A percentile compares a stretch with the other conserved stretches of the same genome.
Conservation (phyloP, 2,113 vertebrate species). For the Craseonycteris thonglongyai region DNA sequence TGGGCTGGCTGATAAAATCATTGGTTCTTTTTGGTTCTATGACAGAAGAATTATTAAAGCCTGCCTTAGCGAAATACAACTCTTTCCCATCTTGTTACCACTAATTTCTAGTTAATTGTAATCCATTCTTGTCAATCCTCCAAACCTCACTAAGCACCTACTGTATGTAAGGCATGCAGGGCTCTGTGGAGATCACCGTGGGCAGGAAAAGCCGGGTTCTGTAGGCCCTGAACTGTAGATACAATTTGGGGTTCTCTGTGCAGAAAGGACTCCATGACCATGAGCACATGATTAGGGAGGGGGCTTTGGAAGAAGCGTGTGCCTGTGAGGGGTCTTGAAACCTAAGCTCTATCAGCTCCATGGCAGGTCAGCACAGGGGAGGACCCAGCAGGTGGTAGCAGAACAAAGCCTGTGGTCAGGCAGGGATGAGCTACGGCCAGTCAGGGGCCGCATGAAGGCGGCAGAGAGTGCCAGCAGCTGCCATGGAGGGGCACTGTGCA, state of each 20-base stretch:
- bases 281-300: accelerated
- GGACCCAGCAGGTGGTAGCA: too few species aligned
- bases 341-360: neutral
- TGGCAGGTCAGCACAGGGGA: neutral
- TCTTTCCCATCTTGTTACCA: neutral
- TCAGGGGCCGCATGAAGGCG: too few species aligned
- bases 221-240: neutral
- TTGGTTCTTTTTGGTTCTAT: neutral
- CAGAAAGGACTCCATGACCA: neutral
- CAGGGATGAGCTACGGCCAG: neutral
- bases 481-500: neutral
- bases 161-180: neutral
- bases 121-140: neutral
- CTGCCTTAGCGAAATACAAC: neutral
- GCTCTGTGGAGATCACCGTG: neutral
- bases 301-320: neutral
- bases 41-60: neutral
- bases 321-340: neutral
- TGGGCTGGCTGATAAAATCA: neutral
- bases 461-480: accelerated
- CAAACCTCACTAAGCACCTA: neutral
- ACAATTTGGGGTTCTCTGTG: neutral
- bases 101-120: neutral
- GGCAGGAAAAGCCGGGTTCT: neutral
- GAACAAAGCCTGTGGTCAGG: neutral